A percentile compares a stretch with the other conserved stretches of the same genome.
These are phyloP conservation scores for Nomada ferruginata DNA, from an alignment of 2,888 invertebrate species.

Conservation along the genomic window DNA sequence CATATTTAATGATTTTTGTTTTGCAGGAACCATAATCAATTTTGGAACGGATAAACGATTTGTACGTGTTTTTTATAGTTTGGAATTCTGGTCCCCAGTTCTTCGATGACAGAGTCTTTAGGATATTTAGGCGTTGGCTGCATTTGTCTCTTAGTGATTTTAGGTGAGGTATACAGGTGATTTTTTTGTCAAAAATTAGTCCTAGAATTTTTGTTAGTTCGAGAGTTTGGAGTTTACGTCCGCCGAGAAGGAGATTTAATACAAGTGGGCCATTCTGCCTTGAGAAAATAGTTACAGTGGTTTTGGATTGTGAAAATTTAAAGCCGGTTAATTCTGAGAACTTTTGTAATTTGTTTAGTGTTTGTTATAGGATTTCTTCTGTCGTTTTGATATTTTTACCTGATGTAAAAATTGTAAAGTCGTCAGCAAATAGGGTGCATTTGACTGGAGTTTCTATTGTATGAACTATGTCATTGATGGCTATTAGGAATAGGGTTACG, in stretches of 20 bases:
- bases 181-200: not conserved
- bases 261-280: not conserved
- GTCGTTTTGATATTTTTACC: constrained; percentile 6
- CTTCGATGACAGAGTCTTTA: not conserved
- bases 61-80: not conserved
- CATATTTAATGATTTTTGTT: not conserved
- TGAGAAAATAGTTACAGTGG: not conserved
- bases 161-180: not conserved
- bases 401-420: constrained; percentile 7
- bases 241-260: too few species aligned
- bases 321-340: not conserved
- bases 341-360: not conserved
- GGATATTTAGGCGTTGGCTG: not conserved
- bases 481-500: constrained; percentile 17
- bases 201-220: not conserved
- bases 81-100: not conserved
- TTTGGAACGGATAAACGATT: not conserved
- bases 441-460: not conserved
- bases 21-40: not conserved
- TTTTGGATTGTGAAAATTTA: constrained; percentile 9
- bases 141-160: not conserved
- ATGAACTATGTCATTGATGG: constrained; percentile 3
- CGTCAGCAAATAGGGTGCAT: constrained; percentile 11
- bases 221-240: too few species aligned
- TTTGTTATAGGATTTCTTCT: not conserved